Evolutionary conservation across 2,113 vertebrate genomes (phyloP), one percentile per base, ranked within the genome.

Genomic region (Oryzias javanicus): DNA sequence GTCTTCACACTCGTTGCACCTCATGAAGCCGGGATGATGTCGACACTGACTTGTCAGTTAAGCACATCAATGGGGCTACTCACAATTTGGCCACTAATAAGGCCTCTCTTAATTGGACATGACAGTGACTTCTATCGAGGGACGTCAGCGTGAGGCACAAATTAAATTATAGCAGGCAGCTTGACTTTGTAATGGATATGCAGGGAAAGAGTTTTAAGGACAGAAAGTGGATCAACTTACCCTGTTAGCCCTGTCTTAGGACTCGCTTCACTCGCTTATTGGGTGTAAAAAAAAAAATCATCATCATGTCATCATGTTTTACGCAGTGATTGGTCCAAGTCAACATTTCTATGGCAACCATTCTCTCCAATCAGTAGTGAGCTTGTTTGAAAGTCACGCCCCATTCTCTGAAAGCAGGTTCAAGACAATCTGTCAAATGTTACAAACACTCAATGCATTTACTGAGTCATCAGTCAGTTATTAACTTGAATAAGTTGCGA

Each of bases 171-270:
- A 16, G 67, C 50, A 41, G 65, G 64, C 71, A 61, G 76, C 84
- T 83, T 87, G 81, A 86, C 82, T 86, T 89, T 83, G 77, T 84
- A 88, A 89, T 89, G 87, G 87, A 90, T 89, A 82, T 83, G 85
- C 84, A 85, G 87, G 77, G 83, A 80, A 52, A 46, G 78, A 77
- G 10, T 60, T 64, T 60, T 27, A n/a, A 64, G 15, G 42, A 55
- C 41, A n/a, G 22, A 10, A 14, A 22, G 8, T 6, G 42, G 18
- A 14, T 20, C n/a, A n/a, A 13, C 14, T 35, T 18, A 44, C 45
- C 49, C 67, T 62, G 17, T 25, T 16, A 22, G 15, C 10, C 8
- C 40, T 44, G 6, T 20, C 35, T 35, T 12, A 35, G 35, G 35
- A 35, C 35, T 35, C 35, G 12, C 29, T 35, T 35, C 35, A 35